These are phyloP conservation scores for Ranitomeya imitator DNA, from an alignment of 2,113 vertebrate species.

Conservation along the genomic window DNA sequence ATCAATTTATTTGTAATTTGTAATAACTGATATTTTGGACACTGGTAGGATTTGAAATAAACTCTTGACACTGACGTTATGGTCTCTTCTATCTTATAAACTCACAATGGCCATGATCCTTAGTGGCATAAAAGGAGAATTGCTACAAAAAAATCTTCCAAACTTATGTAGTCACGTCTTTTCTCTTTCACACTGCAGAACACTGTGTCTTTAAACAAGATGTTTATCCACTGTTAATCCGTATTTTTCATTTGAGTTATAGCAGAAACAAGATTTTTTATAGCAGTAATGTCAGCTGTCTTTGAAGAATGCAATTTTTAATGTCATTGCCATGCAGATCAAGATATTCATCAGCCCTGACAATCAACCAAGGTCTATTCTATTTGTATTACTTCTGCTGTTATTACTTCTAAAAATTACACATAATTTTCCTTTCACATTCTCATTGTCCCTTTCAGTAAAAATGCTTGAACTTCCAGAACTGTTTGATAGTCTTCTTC, in stretches of 20 bases:
- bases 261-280: slow-evolving; percentile 34
- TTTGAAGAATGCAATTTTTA: slow-evolving; percentile 53
- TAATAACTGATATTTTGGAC: too few species aligned
- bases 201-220: slow-evolving; percentile 14
- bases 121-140: not conserved
- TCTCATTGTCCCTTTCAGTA: slow-evolving; percentile 51
- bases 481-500: slow-evolving; percentile 47
- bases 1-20: too few species aligned
- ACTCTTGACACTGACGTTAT: not conserved
- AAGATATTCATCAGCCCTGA: slow-evolving; percentile 53
- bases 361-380: slow-evolving; percentile 52
- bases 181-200: not conserved
- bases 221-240: slow-evolving; percentile 3
- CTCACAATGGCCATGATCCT: not conserved
- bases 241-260: slow-evolving; percentile 38
- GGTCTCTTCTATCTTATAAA: not conserved
- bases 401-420: slow-evolving; percentile 52
- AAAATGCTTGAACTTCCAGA: slow-evolving; percentile 42
- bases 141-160: not conserved
- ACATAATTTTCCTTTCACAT: slow-evolving; percentile 54
- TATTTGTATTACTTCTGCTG: slow-evolving; percentile 53
- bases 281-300: slow-evolving; percentile 51
- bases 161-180: not conserved
- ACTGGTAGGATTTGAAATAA: not conserved
- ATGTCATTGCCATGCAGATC: slow-evolving; percentile 54